Percentiles rank a stretch among this genome's conserved stretches.
These are phyloP conservation scores for Apoda limacodes DNA, from an alignment of 2,888 invertebrate genomes.

Conservation along the genomic window DNA sequence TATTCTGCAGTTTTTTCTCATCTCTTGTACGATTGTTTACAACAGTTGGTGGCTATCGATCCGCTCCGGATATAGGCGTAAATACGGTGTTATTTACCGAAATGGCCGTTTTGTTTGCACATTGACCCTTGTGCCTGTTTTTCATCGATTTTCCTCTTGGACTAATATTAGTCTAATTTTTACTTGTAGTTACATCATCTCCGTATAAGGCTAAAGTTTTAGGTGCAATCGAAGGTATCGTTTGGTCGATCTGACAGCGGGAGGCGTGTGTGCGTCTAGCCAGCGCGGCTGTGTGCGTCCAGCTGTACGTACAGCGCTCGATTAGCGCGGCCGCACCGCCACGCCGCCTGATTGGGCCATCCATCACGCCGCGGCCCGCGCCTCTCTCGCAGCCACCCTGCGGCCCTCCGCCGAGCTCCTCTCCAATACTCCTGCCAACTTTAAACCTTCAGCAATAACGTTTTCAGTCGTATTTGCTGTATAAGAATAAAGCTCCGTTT, in stretches of 20 bases:
- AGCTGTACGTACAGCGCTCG: slow-evolving; percentile 52
- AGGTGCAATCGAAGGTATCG: slow-evolving; percentile 37
- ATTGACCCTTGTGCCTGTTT: slow-evolving; percentile 44
- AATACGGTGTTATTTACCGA: slow-evolving; percentile 52
- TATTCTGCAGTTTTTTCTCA: slow-evolving; percentile 48
- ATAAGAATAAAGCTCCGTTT: slow-evolving; percentile 10
- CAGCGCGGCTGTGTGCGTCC: slow-evolving; percentile 44
- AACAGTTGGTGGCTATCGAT: slow-evolving; percentile 66
- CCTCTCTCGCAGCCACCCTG: slow-evolving; percentile 35
- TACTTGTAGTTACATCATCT: slow-evolving; percentile 1
- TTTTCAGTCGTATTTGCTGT: slow-evolving; percentile 23
- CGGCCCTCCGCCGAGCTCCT: slow-evolving; percentile 20
- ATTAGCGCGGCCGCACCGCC: slow-evolving; percentile 62
- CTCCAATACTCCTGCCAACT: slow-evolving; percentile 19
- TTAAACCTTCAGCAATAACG: slow-evolving; percentile 25
- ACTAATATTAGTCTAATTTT: slow-evolving; percentile 19
- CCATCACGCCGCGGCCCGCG: slow-evolving; percentile 59
- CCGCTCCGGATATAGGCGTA: slow-evolving; percentile 47
- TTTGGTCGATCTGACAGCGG: slow-evolving; percentile 7
- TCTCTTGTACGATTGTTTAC: slow-evolving; percentile 54
- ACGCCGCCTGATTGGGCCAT: slow-evolving; percentile 70
- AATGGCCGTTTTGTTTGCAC: slow-evolving; percentile 32
- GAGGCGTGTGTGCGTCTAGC: slow-evolving; percentile 16
- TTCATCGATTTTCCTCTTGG: slow-evolving; percentile 53
- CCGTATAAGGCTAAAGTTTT: slow-evolving; percentile 27